Evolutionary conservation across 2,888 invertebrate genomes (phyloP).

Genomic region (Drosophila nigricruria): DNA sequence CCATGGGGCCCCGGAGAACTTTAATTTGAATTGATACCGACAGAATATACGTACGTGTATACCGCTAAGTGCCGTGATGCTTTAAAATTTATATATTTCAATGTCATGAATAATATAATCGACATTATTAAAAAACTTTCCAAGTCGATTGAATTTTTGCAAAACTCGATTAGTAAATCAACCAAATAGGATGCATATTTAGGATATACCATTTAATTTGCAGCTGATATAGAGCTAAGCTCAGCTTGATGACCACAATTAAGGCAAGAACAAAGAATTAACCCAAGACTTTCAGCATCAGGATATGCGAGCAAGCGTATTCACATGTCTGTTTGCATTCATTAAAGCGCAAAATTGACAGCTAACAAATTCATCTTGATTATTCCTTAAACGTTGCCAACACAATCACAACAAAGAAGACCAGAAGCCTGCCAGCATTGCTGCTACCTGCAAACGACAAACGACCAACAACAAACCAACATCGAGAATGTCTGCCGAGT

Average conservation of each 20-base stretch:
- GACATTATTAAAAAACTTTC: neutral
- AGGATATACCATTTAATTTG: neutral
- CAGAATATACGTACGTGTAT: neutral
- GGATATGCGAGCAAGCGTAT: neutral
- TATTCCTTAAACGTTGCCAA: slow-evolving; percentile 66
- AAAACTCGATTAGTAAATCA: neutral
- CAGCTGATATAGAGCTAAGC: neutral
- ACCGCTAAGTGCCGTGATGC: neutral
- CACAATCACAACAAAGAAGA: slow-evolving; percentile 31
- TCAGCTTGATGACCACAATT: slow-evolving; percentile 4
- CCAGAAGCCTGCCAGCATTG: neutral
- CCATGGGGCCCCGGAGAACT: neutral
- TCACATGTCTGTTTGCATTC: slow-evolving; percentile 40
- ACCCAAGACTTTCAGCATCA: neutral
- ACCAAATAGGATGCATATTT: neutral
- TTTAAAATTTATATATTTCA: neutral
- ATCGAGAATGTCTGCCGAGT: slow-evolving; percentile 15
- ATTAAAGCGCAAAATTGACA: slow-evolving; percentile 78
- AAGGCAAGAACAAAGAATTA: slow-evolving; percentile 7
- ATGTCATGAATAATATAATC: neutral
- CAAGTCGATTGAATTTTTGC: neutral
- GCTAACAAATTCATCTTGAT: slow-evolving; percentile 80
- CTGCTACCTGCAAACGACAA: neutral
- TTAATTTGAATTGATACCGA: neutral
- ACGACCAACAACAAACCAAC: slow-evolving; percentile 14